Evolutionary conservation across 1,140 invertebrate species (phyloP).

Genomic region (Chrysomallon squamiferum): DNA sequence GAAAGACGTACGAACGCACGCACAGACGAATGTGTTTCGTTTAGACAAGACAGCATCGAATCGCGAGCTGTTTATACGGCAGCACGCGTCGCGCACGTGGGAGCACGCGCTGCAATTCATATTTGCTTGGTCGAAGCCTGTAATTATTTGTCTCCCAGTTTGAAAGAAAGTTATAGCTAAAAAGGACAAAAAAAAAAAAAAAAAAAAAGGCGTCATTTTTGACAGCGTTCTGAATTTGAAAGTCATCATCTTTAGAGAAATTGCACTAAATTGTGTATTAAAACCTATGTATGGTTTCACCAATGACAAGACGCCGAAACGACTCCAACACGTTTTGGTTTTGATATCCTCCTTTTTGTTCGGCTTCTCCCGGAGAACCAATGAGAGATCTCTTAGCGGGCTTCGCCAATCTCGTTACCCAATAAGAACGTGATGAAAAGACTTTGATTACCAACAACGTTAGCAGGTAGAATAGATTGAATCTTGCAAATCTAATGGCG

Average conservation of each 20-base stretch:
- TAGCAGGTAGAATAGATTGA: background rate
- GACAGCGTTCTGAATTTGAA: conserved; percentile 2
- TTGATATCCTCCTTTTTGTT: conserved; percentile 1
- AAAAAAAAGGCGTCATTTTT: background rate
- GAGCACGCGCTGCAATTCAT: too few species aligned
- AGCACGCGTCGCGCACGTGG: too few species aligned
- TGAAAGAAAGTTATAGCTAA: too few species aligned
- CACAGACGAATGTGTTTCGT: too few species aligned
- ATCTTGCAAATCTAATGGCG: background rate
- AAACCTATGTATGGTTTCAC: background rate
- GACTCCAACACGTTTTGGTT: background rate
- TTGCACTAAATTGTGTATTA: background rate
- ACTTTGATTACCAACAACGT: background rate
- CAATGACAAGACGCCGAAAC: background rate
- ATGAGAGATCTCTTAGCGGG: background rate
- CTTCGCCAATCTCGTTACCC: conserved; percentile 7
- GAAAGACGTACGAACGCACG: too few species aligned
- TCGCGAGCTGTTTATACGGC: too few species aligned
- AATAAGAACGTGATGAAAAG: conserved; percentile 4
- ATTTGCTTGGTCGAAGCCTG: too few species aligned
- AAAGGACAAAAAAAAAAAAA: too few species aligned
- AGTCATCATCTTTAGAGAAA: background rate
- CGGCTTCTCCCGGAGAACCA: conserved; percentile 1
- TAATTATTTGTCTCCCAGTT: too few species aligned
- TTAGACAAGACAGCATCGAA: too few species aligned